Conservation (phyloP, 2,888 invertebrate genomes). For the Drosophila diplacantha region DNA sequence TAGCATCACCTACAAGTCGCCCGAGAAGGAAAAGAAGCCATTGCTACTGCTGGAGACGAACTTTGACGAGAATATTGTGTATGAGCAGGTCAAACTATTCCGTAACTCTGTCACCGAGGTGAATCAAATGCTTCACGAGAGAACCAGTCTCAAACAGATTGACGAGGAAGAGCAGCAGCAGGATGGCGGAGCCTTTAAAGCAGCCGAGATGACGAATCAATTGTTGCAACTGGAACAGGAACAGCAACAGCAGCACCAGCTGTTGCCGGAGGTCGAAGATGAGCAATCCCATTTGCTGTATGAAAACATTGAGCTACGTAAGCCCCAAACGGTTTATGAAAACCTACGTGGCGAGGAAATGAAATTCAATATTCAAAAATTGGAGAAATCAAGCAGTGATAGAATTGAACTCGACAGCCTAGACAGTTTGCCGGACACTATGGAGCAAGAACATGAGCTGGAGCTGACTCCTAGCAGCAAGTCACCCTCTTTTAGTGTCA, state of each 20-base stretch:
- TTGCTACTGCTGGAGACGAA: conserved; percentile 80
- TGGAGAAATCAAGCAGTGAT: conserved; percentile 41
- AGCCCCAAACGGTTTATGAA: conserved; percentile 75
- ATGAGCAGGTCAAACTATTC: conserved; percentile 88
- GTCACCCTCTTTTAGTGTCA: conserved; percentile 80
- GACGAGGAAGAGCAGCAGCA: conserved; percentile 60
- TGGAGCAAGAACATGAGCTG: conserved; percentile 50
- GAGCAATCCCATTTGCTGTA: conserved; percentile 68
- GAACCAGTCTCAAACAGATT: conserved; percentile 62
- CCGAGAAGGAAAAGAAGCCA: conserved; percentile 75
- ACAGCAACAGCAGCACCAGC: conserved; percentile 49
- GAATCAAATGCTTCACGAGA: conserved; percentile 80
- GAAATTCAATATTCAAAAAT: conserved; percentile 56
- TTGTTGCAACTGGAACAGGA: conserved; percentile 48
- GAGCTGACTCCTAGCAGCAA: conserved; percentile 61
- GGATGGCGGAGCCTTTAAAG: conserved; percentile 44
- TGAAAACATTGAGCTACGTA: conserved; percentile 77
- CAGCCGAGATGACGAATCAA: conserved; percentile 55
- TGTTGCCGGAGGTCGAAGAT: conserved; percentile 39
- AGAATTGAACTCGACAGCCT: conserved; percentile 70
- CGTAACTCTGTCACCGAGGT: conserved; percentile 86
- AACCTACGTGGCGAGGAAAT: conserved; percentile 75
- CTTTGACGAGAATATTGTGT: conserved; percentile 81
- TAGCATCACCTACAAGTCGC: conserved; percentile 85
- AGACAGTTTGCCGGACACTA: conserved; percentile 63